A percentile compares a stretch with the other conserved stretches of the same genome.
Conservation (phyloP, 2,797 vertebrate species). For the Sphaeramia orbicularis region DNA sequence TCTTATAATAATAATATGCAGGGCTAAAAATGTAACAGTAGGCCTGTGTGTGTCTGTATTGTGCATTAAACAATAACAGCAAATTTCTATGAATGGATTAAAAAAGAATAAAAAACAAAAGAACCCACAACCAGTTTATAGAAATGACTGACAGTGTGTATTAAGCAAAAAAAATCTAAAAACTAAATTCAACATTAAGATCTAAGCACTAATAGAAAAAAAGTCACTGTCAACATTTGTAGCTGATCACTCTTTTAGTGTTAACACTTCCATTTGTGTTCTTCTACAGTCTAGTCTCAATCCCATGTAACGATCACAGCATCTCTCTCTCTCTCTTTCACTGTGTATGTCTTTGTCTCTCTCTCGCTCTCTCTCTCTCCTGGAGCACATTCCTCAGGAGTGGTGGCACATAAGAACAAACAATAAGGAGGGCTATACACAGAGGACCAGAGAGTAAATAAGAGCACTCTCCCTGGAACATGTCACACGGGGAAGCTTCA, state of each 20-base stretch:
- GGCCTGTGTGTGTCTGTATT: too few species aligned
- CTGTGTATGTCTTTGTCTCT: not conserved
- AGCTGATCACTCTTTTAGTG: constrained; percentile 4
- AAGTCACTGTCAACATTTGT: constrained; percentile 13
- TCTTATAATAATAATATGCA: too few species aligned
- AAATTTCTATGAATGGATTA: not conserved
- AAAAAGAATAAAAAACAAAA: not conserved
- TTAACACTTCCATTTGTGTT: constrained; percentile 44
- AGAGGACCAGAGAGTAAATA: constrained; percentile 82
- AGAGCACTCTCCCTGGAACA: constrained; percentile 78
- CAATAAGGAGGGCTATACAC: constrained; percentile 80
- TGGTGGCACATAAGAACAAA: constrained; percentile 81
- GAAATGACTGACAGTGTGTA: too few species aligned
- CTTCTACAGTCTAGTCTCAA: constrained; percentile 33
- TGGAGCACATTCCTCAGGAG: constrained; percentile 64
- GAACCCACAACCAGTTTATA: too few species aligned
- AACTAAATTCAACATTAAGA: too few species aligned
- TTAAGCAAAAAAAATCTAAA: not conserved
- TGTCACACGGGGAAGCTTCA: constrained; percentile 80
- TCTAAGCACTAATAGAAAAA: too few species aligned
- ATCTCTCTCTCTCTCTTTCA: constrained; percentile 15
- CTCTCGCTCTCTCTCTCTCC: constrained; percentile 39
- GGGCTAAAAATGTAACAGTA: too few species aligned
- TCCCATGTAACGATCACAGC: constrained; percentile 55
- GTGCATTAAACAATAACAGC: too few species aligned